Base-by-base conservation (phyloP, 2,797 vertebrate genomes). In the Oreochromis grahami region DNA sequence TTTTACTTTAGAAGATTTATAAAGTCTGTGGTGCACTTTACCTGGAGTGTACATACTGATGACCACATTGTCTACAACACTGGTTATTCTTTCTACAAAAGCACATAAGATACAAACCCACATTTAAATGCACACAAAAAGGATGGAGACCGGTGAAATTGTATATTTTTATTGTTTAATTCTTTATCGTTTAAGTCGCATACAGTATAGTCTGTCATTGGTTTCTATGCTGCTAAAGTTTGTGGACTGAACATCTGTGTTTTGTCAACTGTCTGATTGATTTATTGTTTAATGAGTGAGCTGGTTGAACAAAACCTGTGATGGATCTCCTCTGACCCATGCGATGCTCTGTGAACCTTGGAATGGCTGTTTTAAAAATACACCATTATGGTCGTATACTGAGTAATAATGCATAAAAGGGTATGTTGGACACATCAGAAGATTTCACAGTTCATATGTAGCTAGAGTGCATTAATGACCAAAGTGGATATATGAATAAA, bases 141-240 rank as follows among this genome's bases (percentile, higher is more conserved):
- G 9, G 34, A 89, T 70, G 21, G 83, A 86, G 48, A 21, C 24
- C n/a, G 56, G 85, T 89, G 88, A 96, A 92, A 94, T 93, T 91
- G 51, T 91, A 91, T 92, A 80, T 85, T 96, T 96, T 94, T 93
- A 95, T 95, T 93, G 84, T 95, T 94, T 94, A 92, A 94, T 94
- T 95, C 83, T 94, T 94, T 95, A 94, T 95, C 94, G 90, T 95
- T 96, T 93, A 93, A 93, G 91, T 96, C 90, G 94, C 96, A 96
- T 96, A 97, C 96, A 97, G 90, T 95, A 94, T 96, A 93, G 93
- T 96, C 94, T 96, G 91, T 95, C 94, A 94, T 93, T 92, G 90
- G 90, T 94, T 91, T 95, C 91, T 93, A 94, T 94, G 92, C 94
- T 94, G 93, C 93, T 94, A 91, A 93, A 93, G 90, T 92, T 94